Conservation (phyloP, 2,113 vertebrate species). For the Lathamus discolor region DNA sequence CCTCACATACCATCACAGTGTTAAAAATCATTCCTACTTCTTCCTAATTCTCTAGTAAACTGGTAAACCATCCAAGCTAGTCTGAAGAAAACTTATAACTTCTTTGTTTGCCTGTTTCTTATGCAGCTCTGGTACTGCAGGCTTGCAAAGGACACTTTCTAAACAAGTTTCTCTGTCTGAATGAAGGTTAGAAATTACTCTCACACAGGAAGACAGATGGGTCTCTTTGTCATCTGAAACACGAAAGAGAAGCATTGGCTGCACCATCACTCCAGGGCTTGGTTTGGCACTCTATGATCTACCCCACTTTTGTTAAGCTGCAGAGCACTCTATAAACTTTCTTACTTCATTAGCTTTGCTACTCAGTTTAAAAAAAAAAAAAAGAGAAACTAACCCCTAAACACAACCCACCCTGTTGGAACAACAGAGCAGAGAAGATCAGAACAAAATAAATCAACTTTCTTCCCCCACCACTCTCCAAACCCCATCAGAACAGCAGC, state of each 20-base stretch:
- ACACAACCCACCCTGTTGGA: neutral
- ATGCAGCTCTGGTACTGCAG: neutral
- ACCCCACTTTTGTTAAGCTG: neutral
- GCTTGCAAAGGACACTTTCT: neutral
- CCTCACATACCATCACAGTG: accelerated
- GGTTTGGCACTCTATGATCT: neutral
- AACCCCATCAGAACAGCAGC: neutral
- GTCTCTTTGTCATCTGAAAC: neutral
- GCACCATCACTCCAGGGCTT: neutral
- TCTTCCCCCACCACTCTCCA: neutral
- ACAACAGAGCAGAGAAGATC: neutral
- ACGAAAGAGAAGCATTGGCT: neutral
- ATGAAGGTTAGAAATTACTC: neutral
- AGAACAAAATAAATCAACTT: neutral
- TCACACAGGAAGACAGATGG: neutral
- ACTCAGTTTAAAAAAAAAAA: neutral
- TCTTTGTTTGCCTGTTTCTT: neutral
- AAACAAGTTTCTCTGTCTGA: neutral
- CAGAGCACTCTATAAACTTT: neutral
- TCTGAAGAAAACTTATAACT: neutral
- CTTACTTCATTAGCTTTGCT: neutral
- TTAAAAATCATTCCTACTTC: neutral
- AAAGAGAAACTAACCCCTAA: neutral
- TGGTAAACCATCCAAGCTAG: neutral
- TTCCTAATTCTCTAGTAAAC: neutral